Evolutionary conservation across 2,113 vertebrate genomes (phyloP).

Genomic region (Protobothrops mucrosquamatus): DNA sequence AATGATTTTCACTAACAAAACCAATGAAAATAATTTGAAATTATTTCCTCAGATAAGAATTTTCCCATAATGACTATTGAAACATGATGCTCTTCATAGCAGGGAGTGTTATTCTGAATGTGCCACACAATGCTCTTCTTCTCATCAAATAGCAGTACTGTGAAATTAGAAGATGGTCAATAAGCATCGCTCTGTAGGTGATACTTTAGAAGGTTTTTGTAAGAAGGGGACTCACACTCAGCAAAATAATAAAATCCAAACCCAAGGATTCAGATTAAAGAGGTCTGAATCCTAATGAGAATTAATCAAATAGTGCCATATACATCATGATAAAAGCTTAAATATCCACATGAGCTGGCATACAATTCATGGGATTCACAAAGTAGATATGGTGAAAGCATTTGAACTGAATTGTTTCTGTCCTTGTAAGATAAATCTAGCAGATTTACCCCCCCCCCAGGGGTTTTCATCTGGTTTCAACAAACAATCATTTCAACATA

Average conservation of each 20-base stretch:
- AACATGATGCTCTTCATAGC: background rate
- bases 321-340: background rate
- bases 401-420: background rate
- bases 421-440: background rate
- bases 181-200: background rate
- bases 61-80: background rate
- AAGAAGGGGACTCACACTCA: background rate
- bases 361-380: background rate
- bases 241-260: background rate
- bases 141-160: background rate
- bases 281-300: background rate
- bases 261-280: background rate
- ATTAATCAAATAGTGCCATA: background rate
- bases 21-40: background rate
- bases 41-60: background rate
- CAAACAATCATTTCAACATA: background rate
- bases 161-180: background rate
- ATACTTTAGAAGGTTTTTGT: background rate
- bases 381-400: background rate
- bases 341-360: background rate
- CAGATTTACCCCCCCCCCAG: too few relatives aligned
- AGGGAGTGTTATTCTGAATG: background rate
- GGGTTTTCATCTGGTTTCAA: background rate
- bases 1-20: background rate
- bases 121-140: background rate